Evolutionary conservation across 2,888 invertebrate genomes (phyloP), one percentile per base, ranked within the genome.

Genomic region (Temnothorax ravouxi): DNA sequence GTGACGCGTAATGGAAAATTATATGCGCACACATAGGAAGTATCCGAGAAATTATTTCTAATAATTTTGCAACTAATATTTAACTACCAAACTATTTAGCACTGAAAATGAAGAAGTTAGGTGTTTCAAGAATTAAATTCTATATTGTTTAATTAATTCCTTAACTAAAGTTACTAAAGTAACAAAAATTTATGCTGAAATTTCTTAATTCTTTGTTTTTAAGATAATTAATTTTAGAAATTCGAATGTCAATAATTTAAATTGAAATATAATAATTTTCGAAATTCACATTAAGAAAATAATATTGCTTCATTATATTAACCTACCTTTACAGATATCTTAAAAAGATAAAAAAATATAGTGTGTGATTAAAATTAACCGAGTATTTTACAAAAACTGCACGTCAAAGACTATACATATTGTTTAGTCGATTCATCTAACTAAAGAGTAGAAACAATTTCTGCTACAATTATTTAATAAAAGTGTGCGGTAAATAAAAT

Each of bases 241-340:
- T 47, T 29, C 5, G 21, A 34, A 34, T 21, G 15, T 6, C 11
- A 21, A 15, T 29, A 29, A 29, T 29, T 29, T 3, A 29, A 29
- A 29, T 71, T n/a, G 21, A 76, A 75, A 62, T 61, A 47, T 21
- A 71, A 38, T 34, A 62, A 41, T 75, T 62, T 18, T 62, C 34
- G 3, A 50, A 61, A 50, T 75, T 62, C 18, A 6, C 1, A 15
- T 3, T 50, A 21, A 59, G 3, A 75, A 50, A n/a, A 74, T 50
- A 61, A 75, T n/a, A 34, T 34, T 34, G 34, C 34, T 34, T 6
- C 8, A 9, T 15, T 61, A 34, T 34, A 61, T 21, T 34, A 18
- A 75, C 5, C 9, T 62, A 75, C 5, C 9, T 62, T 21, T 1
- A 5, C 9, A 29, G 2, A 61, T 1, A 47, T 3, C 29, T 74